Percentiles rank a stretch among this genome's conserved stretches.
phyloP scores from a whole-genome alignment of 1,140 invertebrate species.

The Cotesia chilonis region DNA sequence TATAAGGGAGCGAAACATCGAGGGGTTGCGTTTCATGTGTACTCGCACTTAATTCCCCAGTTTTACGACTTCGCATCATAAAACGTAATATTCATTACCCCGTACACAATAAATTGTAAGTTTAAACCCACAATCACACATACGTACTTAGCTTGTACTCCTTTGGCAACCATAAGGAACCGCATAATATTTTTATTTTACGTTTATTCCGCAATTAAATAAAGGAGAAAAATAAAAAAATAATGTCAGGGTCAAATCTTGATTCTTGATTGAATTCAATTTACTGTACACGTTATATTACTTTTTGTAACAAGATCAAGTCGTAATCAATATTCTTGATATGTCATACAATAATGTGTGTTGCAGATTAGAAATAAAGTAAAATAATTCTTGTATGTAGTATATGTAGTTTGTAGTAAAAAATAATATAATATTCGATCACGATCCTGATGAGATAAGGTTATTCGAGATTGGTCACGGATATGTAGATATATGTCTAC shows the following conservation, averaged over 20 bases:
- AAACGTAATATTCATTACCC: no score
- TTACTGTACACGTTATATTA: background rate
- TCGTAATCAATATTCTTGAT: conserved; percentile 31
- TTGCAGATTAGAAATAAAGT: no score
- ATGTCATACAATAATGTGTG: conserved; percentile 13
- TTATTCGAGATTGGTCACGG: conserved; percentile 46
- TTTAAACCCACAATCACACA: no score
- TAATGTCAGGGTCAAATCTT: conserved; percentile 27
- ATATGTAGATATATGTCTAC: conserved; percentile 36
- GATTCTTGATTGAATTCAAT: conserved; percentile 7
- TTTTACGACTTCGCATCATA: background rate
- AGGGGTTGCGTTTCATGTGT: conserved; percentile 17
- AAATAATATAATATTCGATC: conserved; percentile 6
- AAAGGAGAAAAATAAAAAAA: conserved; percentile 5
- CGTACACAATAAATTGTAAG: no score
- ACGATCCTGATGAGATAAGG: conserved; percentile 18
- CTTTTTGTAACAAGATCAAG: conserved; percentile 20
- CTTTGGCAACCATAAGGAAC: background rate
- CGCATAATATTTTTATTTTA: background rate
- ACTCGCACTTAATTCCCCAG: conserved; percentile 16
- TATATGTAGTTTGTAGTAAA: no score
- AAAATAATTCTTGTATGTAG: no score
- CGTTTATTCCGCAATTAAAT: background rate
- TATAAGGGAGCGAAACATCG: conserved; percentile 3
- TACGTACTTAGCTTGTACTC: background rate